Percentiles rank a stretch among this genome's conserved stretches.
Evolutionary conservation across 2,797 vertebrate genomes (phyloP).

Genomic region (Schizothorax lantsangensis): DNA sequence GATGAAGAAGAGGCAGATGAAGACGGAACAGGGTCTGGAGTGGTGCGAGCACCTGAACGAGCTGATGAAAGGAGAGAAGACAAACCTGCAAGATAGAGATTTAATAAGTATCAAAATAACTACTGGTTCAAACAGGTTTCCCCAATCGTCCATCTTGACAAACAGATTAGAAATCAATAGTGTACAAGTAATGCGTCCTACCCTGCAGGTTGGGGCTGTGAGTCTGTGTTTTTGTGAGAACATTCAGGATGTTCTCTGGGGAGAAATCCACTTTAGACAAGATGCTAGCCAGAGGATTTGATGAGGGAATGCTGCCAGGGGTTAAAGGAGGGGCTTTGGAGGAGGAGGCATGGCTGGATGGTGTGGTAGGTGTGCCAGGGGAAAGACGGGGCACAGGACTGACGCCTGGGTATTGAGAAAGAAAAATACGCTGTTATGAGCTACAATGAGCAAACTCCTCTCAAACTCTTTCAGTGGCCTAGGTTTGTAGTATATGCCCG

Average conservation of each 20-base stretch:
- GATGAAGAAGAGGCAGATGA: slow-evolving; percentile 39
- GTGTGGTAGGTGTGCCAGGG: slow-evolving; percentile 87
- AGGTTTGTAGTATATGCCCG: background rate
- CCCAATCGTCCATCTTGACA: background rate
- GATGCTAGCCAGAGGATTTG: slow-evolving; percentile 90
- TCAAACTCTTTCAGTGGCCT: background rate
- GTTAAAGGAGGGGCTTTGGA: slow-evolving; percentile 80
- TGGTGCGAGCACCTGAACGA: slow-evolving; percentile 75
- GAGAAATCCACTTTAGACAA: slow-evolving; percentile 96
- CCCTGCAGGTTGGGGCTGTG: slow-evolving; percentile 81
- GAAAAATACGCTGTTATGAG: background rate
- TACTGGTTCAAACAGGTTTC: background rate
- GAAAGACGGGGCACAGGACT: slow-evolving; percentile 90
- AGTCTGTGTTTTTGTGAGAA: slow-evolving; percentile 84
- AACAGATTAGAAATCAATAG: background rate
- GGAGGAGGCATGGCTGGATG: slow-evolving; percentile 79
- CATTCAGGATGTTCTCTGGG: slow-evolving; percentile 92
- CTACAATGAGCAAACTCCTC: background rate
- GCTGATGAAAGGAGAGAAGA: slow-evolving; percentile 94
- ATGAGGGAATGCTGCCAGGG: slow-evolving; percentile 75
- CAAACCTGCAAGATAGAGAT: slow-evolving; percentile 80
- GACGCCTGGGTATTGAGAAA: slow-evolving; percentile 75
- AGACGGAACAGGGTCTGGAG: slow-evolving; percentile 34
- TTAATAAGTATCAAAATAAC: background rate
- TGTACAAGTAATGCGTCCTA: slow-evolving; percentile 63